These are phyloP conservation scores for Salvelinus alpinus DNA, from an alignment of 2,113 vertebrate species.

Conservation along the genomic window DNA sequence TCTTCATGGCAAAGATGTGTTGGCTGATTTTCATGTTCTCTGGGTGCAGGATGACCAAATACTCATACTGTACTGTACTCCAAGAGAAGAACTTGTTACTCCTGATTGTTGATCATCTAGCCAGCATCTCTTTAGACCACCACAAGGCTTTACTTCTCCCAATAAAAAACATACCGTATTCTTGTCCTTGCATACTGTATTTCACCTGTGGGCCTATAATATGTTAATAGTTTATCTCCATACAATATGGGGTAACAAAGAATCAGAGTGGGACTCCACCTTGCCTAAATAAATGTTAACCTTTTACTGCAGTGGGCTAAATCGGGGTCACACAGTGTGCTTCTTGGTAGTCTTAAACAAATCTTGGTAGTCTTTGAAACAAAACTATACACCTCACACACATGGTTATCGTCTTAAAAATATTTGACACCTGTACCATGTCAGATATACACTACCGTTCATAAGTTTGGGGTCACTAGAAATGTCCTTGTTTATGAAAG, in stretches of 20 bases:
- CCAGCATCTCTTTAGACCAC: neutral
- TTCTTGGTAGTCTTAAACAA: too few species aligned
- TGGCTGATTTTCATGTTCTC: slow-evolving; percentile 29
- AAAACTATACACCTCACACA: too few species aligned
- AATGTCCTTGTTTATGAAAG: too few species aligned
- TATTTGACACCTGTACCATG: too few species aligned
- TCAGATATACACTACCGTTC: too few species aligned
- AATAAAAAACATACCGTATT: too few species aligned
- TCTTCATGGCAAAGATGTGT: slow-evolving; percentile 8
- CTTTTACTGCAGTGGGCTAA: too few species aligned
- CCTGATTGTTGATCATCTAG: neutral
- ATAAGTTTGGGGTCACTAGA: too few species aligned
- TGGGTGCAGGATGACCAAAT: slow-evolving; percentile 7
- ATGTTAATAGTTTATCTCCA: neutral
- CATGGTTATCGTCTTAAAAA: too few species aligned
- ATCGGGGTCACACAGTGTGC: too few species aligned
- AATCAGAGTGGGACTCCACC: neutral
- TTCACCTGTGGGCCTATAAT: neutral
- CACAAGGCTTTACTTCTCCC: neutral
- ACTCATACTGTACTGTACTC: slow-evolving; percentile 22
- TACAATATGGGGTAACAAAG: neutral
- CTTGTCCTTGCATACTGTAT: neutral
- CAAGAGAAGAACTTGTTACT: slow-evolving; percentile 14
- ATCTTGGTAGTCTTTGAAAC: too few species aligned
- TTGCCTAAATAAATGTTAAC: too few species aligned